Evolutionary conservation across 2,797 vertebrate species (phyloP).

Genomic region (Periparus ater): DNA sequence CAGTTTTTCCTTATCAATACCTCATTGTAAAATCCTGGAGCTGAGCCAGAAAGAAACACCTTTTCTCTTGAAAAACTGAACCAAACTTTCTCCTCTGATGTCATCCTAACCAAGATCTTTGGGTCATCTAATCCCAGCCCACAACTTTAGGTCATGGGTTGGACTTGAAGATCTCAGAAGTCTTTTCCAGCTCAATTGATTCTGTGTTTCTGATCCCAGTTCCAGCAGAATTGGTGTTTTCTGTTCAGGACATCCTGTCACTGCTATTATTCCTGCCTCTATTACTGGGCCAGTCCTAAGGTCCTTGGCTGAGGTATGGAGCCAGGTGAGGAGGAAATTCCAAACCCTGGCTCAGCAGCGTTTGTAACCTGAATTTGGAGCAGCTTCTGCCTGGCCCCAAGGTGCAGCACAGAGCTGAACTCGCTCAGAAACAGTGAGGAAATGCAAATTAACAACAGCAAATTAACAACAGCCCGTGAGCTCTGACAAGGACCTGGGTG

Average conservation of each 20-base stretch:
- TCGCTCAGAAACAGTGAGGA: neutral
- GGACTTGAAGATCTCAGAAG: neutral
- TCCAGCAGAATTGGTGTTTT: neutral
- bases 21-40: neutral
- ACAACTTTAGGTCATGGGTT: neutral
- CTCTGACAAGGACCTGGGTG: accelerated
- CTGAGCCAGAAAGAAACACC: neutral
- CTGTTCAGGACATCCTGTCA: neutral
- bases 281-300: neutral
- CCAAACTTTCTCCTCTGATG: neutral
- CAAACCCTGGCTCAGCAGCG: neutral
- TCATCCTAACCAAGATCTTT: neutral
- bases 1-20: neutral
- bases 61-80: neutral
- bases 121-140: neutral
- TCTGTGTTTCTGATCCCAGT: neutral
- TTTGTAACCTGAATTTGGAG: neutral
- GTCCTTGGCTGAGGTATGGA: neutral
- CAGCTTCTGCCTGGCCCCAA: neutral
- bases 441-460: neutral
- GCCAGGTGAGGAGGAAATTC: too few species aligned
- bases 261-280: neutral
- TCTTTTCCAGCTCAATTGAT: neutral
- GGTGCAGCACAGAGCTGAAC: neutral
- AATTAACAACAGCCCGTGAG: neutral